Base-by-base conservation (phyloP, 2,113 vertebrate species). In the Callipepla squamata region DNA sequence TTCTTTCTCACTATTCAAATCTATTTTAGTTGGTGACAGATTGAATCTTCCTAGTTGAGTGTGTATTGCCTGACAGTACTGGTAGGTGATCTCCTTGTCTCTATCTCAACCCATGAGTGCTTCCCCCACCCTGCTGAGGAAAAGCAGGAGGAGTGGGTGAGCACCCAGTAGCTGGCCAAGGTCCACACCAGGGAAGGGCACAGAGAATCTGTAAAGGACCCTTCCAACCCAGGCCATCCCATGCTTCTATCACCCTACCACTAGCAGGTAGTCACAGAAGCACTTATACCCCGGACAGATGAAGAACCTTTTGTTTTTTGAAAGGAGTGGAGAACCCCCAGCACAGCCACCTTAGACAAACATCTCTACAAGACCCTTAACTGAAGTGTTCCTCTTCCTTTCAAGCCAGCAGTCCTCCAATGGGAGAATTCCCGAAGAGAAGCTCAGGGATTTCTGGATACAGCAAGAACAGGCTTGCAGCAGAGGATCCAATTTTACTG, bases 71-170 rank as follows among this genome's bases (percentile, higher is more conserved):
- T 1, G 26, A 73, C 42, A 19, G 9, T 20, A 73, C 18, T 4
- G 7, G 7, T 12, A 89, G 55, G 21, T 4, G 0, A 42, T 55
- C n/a, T 74, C 42, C 48, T 44, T 23, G 22, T 15, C 55, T 61
- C 36, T 32, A 19, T 15, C 42, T 59, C 61, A 55, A 6, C 7
- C 36, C 22, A 1, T 17, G 8, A 74, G 50, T 26, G 10, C 38
- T 55, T 74, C 6, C 9, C 6, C 23, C 0, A 0, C 59, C 18
- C 12, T 3, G 2, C 0, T 28, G 20, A 73, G 22, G 34, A 61
- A 13, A 14, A 36, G 13, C 21, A 36, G 9, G 4, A 75, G 32
- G 18, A 13, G 6, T 62, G 45, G 25, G 45, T 61, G 36, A 44
- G 45, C 0, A 0, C 8, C 50, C 34, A 9, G 20, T n/a, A 85